Conservation (phyloP, 2,888 invertebrate genomes). For the Melanophora roralis region DNA sequence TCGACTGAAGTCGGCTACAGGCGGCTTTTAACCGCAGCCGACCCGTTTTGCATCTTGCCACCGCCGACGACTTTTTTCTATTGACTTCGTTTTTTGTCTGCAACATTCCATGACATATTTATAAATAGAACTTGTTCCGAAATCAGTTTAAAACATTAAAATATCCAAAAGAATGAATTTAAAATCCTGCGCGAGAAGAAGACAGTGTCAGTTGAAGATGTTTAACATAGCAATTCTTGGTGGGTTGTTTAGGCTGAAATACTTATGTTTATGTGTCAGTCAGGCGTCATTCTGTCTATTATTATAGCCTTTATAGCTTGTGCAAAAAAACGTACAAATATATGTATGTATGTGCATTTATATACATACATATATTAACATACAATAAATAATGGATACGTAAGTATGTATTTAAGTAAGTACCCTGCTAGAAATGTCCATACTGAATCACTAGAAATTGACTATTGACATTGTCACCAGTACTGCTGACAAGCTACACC, state of each 20-base stretch:
- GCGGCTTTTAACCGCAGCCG: too few relatives aligned
- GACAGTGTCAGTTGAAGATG: conserved; percentile 39
- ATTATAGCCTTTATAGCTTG: conserved; percentile 50
- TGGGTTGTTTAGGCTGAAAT: conserved; percentile 18
- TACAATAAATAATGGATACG: too few relatives aligned
- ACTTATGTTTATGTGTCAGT: conserved; percentile 30
- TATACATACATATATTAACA: neutral
- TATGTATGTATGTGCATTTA: neutral
- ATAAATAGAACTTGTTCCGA: neutral
- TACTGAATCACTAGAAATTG: too few relatives aligned
- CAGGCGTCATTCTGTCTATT: conserved; percentile 56
- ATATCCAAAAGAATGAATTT: conserved; percentile 18
- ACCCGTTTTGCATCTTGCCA: too few relatives aligned
- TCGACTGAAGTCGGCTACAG: too few relatives aligned
- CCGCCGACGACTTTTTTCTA: too few relatives aligned
- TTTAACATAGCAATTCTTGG: conserved; percentile 17
- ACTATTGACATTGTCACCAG: too few relatives aligned
- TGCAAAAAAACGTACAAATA: neutral
- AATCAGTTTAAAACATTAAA: neutral
- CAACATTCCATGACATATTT: conserved; percentile 22
- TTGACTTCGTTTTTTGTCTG: too few relatives aligned
- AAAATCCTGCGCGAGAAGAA: conserved; percentile 4
- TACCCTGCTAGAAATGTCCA: too few relatives aligned
- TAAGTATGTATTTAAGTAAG: too few relatives aligned
- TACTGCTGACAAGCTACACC: too few relatives aligned